Conservation (phyloP, 2,888 invertebrate genomes). For the Sphinx pinastri region DNA sequence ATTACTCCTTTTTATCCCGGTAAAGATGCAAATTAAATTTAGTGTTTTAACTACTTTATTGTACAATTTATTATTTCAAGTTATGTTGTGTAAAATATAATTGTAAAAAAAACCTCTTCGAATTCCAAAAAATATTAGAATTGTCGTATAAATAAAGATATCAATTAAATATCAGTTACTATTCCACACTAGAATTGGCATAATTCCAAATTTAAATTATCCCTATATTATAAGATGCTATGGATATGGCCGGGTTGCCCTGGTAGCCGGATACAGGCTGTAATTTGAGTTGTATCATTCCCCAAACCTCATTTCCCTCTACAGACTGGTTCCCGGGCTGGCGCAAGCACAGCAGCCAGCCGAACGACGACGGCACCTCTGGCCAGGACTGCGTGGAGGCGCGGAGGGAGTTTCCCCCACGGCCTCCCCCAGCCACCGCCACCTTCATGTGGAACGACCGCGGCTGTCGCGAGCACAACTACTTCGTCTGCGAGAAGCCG, state of each 20-base stretch:
- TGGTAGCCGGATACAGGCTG: background rate
- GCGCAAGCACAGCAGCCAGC: conserved; percentile 88
- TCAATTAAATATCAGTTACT: no score
- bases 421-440: conserved; percentile 72
- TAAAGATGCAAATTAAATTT: no score
- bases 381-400: conserved; percentile 93
- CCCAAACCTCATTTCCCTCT: conserved; percentile 31
- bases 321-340: conserved; percentile 94
- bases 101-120: no score
- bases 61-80: no score
- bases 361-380: conserved; percentile 92
- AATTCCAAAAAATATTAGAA: no score
- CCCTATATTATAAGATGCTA: no score
- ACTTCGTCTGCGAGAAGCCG: conserved; percentile 89
- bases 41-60: no score
- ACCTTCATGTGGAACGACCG: conserved; percentile 93
- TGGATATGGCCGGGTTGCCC: background rate
- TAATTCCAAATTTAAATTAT: no score
- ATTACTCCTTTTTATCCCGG: no score
- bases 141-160: no score
- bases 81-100: no score
- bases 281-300: background rate
- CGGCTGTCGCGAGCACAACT: conserved; percentile 89
- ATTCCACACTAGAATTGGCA: no score
- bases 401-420: conserved; percentile 86